Base-by-base conservation (phyloP, 2,113 vertebrate species). In the Ellobius talpinus region DNA sequence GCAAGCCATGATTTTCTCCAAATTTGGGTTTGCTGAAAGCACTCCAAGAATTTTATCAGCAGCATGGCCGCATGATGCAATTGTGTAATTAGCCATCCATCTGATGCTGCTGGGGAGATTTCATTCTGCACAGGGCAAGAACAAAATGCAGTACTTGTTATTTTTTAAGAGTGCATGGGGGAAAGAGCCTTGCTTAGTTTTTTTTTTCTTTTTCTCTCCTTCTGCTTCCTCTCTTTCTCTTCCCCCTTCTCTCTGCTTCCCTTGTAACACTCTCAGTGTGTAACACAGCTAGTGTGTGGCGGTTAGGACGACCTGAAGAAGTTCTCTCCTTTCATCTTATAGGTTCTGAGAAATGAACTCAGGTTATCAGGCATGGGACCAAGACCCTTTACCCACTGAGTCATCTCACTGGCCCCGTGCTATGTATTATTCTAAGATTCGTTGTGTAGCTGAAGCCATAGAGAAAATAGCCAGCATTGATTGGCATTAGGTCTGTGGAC, bases 21-120 rank as follows among this genome's bases (percentile, higher is more conserved):
- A 96, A 97, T 78, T 97, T 98, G 97, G 97, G 97, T 97, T 97
- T 98, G 95, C 97, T 99, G 98, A 98, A 98, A 98, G 97, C 97
- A 97, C 97, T 98, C 97, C 98, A 98, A 98, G 98, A 98, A 97
- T 98, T 97, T 97, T 97, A 96, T 97, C 77, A 96, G 0, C 2
- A 98, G 97, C 14, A 42, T 8, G 95, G 94, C 0, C 3, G 93
- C 98, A 98, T 98, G 98, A 98, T 98, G 98, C 98, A 98, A 98
- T 98, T 98, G 97, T 98, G 97, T 97, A 98, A 98, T 98, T 98
- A 98, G 98, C 98, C 98, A 98, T 96, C 95, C 97, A 97, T 96
- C 96, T 98, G 98, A 98, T 97, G 97, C 81, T 96, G 85, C 89
- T 90, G 87, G 97, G 97, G 96, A 79, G 96, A 98, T 97, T 97